Conservation (phyloP, 1,140 invertebrate genomes). For the Notospermus geniculatus region DNA sequence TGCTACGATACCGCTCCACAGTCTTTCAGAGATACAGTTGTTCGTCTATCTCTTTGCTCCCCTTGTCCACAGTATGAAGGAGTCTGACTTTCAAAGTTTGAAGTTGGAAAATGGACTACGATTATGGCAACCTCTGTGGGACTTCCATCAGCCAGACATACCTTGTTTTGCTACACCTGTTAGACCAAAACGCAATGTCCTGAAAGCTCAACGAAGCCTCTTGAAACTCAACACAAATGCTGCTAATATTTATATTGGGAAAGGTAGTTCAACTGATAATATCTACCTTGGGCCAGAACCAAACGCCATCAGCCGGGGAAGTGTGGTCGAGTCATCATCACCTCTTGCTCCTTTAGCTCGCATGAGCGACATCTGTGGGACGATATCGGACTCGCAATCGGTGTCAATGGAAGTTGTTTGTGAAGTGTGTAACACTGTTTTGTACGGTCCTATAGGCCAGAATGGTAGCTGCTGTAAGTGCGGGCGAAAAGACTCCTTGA, state of each 20-base stretch:
- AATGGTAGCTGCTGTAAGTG: conserved; percentile 35
- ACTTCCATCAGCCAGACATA: conserved; percentile 85
- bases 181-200: conserved; percentile 62
- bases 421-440: conserved; percentile 50
- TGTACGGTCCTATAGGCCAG: conserved; percentile 31
- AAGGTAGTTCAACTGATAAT: conserved; percentile 49
- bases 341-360: conserved; percentile 44
- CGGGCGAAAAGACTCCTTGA: conserved; percentile 39
- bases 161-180: conserved; percentile 90
- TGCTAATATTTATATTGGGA: conserved; percentile 53
- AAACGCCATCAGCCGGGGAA: conserved; percentile 19
- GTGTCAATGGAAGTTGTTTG: conserved; percentile 47
- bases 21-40: conserved; percentile 84
- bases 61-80: conserved; percentile 81
- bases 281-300: conserved; percentile 32
- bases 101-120: conserved; percentile 94
- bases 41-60: conserved; percentile 98
- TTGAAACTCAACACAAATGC: conserved; percentile 51
- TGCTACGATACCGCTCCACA: conserved; percentile 66
- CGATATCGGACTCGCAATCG: conserved; percentile 35
- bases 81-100: conserved; percentile 89
- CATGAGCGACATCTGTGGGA: conserved; percentile 51
- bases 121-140: conserved; percentile 96
- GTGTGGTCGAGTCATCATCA: conserved; percentile 29
- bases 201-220: conserved; percentile 48